Percentiles rank a stretch among this genome's conserved stretches.
These are phyloP conservation scores for Speoplatyrhinus poulsoni DNA, from an alignment of 2,113 vertebrate genomes.

Conservation along the genomic window DNA sequence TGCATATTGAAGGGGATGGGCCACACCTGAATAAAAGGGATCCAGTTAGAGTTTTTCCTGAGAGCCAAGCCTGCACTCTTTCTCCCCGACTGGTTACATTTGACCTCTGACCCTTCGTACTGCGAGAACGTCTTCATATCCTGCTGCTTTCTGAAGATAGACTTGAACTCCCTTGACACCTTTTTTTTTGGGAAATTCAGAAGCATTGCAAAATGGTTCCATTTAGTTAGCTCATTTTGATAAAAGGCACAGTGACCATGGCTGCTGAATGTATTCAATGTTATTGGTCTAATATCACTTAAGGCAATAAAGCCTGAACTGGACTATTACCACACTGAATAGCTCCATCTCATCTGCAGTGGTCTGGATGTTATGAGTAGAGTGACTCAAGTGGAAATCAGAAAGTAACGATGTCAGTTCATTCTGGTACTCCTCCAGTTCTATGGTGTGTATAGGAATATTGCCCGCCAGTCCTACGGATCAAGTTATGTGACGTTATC, in stretches of 20 bases:
- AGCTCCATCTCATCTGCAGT: constrained; percentile 73
- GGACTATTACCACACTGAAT: constrained; percentile 63
- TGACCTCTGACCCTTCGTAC: constrained; percentile 58
- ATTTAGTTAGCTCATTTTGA: not conserved
- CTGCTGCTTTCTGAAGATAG: constrained; percentile 74
- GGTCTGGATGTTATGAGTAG: constrained; percentile 59
- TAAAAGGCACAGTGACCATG: not conserved
- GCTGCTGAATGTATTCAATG: too few relatives aligned
- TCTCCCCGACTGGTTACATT: constrained; percentile 50
- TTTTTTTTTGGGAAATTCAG: constrained; percentile 19
- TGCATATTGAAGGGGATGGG: too few relatives aligned
- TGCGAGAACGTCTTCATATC: constrained; percentile 72
- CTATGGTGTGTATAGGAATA: constrained; percentile 52
- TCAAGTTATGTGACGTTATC: not conserved
- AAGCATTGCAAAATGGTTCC: not conserved
- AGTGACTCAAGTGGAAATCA: constrained; percentile 63
- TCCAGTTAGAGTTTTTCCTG: constrained; percentile 76
- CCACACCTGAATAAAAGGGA: constrained; percentile 73
- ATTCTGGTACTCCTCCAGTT: constrained; percentile 64
- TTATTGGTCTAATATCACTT: not conserved
- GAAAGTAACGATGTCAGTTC: constrained; percentile 70
- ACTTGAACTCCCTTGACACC: constrained; percentile 73
- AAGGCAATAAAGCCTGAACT: not conserved
- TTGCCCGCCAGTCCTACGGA: constrained; percentile 9
- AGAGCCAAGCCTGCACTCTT: constrained; percentile 57